phyloP scores from a whole-genome alignment of 2,113 vertebrate genomes.

The Stigmatopora argus region DNA sequence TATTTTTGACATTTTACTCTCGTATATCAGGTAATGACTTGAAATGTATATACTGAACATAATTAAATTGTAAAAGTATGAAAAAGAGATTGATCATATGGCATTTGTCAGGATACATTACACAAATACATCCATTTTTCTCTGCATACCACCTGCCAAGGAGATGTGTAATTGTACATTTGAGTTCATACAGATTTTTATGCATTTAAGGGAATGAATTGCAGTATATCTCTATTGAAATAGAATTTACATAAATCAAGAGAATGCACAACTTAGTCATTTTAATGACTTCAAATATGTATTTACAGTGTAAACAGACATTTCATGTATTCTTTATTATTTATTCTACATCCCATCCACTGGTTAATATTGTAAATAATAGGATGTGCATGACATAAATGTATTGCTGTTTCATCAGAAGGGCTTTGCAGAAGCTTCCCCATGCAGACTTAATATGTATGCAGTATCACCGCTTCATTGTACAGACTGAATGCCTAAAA shows the following conservation, averaged over 20 bases:
- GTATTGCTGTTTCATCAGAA: constrained; percentile 50
- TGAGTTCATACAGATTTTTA: not conserved
- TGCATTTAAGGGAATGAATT: constrained; percentile 9
- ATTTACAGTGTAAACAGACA: constrained; percentile 4
- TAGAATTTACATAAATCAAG: not conserved
- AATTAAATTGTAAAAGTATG: not conserved
- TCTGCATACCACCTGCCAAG: not conserved
- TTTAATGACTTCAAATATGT: not conserved
- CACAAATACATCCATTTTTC: not conserved
- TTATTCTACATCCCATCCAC: constrained; percentile 16
- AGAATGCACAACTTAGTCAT: not conserved
- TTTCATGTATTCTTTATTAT: not conserved
- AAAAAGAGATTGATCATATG: not conserved
- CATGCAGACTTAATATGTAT: constrained; percentile 44
- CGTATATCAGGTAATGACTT: not conserved
- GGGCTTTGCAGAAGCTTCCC: constrained; percentile 51
- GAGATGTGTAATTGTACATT: constrained; percentile 13
- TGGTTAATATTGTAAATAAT: constrained; percentile 46
- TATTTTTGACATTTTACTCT: not conserved
- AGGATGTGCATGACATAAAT: constrained; percentile 47
- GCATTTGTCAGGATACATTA: not conserved
- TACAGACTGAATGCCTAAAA: constrained; percentile 57
- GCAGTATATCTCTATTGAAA: constrained; percentile 1
- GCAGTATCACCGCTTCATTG: constrained; percentile 39
- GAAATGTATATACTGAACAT: not conserved